phyloP scores from a whole-genome alignment of 2,113 vertebrate genomes.

The Cisticola juncidis region DNA sequence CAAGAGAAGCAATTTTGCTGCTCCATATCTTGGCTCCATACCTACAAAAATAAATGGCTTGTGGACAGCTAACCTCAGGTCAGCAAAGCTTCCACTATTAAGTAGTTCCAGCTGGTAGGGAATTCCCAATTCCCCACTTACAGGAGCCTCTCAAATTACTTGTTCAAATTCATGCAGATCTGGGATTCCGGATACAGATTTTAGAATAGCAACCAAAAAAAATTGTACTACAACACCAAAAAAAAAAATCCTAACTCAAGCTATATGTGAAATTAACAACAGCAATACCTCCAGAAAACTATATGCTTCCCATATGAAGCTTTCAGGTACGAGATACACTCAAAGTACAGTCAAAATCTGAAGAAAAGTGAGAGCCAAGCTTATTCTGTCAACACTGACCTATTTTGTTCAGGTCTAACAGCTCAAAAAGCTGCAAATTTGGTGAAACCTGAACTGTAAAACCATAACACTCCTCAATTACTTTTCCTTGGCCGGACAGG shows the following conservation, averaged over 20 bases:
- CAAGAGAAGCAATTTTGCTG: neutral
- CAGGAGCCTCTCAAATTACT: neutral
- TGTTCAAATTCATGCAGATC: neutral
- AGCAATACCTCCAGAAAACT: neutral
- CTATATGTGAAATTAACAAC: neutral
- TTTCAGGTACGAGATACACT: neutral
- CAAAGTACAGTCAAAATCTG: neutral
- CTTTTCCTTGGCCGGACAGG: conserved; percentile 75
- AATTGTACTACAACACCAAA: neutral
- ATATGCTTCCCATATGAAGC: neutral
- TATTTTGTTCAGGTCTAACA: conserved; percentile 78
- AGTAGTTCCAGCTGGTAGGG: neutral
- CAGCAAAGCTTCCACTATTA: conserved; percentile 33
- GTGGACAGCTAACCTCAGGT: conserved; percentile 28
- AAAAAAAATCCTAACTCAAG: neutral
- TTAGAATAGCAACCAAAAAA: neutral
- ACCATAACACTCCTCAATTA: conserved; percentile 77
- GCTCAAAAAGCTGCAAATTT: conserved; percentile 74
- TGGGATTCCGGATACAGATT: neutral
- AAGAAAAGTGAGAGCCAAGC: conserved; percentile 41
- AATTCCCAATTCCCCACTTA: conserved; percentile 12
- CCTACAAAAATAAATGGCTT: conserved; percentile 18
- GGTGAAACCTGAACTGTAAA: conserved; percentile 72
- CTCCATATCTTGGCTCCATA: neutral
- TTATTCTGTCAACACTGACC: conserved; percentile 73